Percentiles rank a stretch among this genome's conserved stretches.
Conservation (phyloP, 2,888 invertebrate genomes). For the Prosapia bicincta region DNA sequence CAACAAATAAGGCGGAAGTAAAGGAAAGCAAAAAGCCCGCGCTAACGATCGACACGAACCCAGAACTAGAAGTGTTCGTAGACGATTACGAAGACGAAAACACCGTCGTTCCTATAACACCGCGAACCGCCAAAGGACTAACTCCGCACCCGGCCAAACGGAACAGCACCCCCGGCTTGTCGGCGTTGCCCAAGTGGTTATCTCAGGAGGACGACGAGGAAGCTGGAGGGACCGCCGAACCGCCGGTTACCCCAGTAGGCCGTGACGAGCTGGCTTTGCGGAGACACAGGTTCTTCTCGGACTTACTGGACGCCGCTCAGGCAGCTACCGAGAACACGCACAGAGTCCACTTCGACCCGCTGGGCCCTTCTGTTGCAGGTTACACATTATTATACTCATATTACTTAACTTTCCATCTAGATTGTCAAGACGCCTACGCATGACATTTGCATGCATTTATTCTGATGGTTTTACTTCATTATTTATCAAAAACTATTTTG, state of each 20-base stretch:
- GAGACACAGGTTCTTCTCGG: slow-evolving; percentile 74
- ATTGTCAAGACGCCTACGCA: neutral
- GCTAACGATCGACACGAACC: slow-evolving; percentile 25
- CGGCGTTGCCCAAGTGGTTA: slow-evolving; percentile 20
- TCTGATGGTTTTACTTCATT: no score
- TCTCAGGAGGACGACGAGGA: slow-evolving; percentile 29
- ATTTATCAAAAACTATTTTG: no score
- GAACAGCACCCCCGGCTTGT: slow-evolving; percentile 25
- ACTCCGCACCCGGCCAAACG: slow-evolving; percentile 29
- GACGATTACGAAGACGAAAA: slow-evolving; percentile 22
- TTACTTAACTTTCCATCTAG: neutral
- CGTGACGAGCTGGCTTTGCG: slow-evolving; percentile 71
- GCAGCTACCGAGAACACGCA: slow-evolving; percentile 63
- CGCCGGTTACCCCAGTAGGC: slow-evolving; percentile 73
- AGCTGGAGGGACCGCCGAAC: slow-evolving; percentile 57
- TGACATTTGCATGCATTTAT: neutral
- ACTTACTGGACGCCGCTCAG: slow-evolving; percentile 68
- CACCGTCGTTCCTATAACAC: slow-evolving; percentile 23
- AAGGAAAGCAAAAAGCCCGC: slow-evolving; percentile 23
- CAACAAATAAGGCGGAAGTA: neutral
- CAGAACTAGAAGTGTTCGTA: slow-evolving; percentile 9
- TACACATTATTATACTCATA: neutral
- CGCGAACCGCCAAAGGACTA: slow-evolving; percentile 24
- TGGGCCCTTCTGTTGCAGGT: slow-evolving; percentile 62
- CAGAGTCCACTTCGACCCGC: slow-evolving; percentile 69